Percentiles rank a stretch among this genome's conserved stretches.
Evolutionary conservation across 1,140 invertebrate genomes (phyloP).

Genomic region (Oscheius sp.): DNA sequence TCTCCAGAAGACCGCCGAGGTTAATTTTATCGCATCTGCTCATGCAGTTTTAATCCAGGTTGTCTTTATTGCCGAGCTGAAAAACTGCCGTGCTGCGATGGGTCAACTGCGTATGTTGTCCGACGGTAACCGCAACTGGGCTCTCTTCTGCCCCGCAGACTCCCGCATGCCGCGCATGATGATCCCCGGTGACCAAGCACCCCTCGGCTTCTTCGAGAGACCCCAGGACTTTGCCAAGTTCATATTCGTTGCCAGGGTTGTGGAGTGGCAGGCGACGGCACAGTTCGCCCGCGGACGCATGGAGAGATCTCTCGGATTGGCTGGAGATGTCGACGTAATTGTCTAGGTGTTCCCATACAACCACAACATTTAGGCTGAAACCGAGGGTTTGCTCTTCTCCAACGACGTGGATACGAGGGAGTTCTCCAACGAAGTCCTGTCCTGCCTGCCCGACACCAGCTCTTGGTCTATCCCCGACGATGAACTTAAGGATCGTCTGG

Average conservation of each 20-base stretch:
- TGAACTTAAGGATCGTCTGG: conserved; percentile 70
- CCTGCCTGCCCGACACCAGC: conserved; percentile 66
- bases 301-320: conserved; percentile 68
- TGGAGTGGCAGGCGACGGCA: conserved; percentile 35
- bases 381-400: conserved; percentile 75
- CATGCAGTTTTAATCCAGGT: conserved; percentile 58
- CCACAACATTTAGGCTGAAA: conserved; percentile 73
- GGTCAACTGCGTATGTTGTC: conserved; percentile 69
- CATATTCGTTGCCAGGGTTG: conserved; percentile 32
- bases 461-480: conserved; percentile 66
- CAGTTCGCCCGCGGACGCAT: conserved; percentile 33
- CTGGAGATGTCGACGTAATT: conserved; percentile 70
- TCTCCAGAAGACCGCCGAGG: conserved; percentile 60
- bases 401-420: conserved; percentile 73
- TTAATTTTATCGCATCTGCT: conserved; percentile 57
- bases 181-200: conserved; percentile 67
- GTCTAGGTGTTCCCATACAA: too few relatives aligned
- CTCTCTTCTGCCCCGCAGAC: conserved; percentile 73
- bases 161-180: conserved; percentile 71
- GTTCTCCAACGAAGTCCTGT: conserved; percentile 67
- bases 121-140: conserved; percentile 66
- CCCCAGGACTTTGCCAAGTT: conserved; percentile 36
- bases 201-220: conserved; percentile 22
- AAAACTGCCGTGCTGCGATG: conserved; percentile 70
- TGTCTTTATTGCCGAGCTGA: conserved; percentile 65